phyloP scores from a whole-genome alignment of 2,113 vertebrate species.

The Falcunculus frontatus region DNA sequence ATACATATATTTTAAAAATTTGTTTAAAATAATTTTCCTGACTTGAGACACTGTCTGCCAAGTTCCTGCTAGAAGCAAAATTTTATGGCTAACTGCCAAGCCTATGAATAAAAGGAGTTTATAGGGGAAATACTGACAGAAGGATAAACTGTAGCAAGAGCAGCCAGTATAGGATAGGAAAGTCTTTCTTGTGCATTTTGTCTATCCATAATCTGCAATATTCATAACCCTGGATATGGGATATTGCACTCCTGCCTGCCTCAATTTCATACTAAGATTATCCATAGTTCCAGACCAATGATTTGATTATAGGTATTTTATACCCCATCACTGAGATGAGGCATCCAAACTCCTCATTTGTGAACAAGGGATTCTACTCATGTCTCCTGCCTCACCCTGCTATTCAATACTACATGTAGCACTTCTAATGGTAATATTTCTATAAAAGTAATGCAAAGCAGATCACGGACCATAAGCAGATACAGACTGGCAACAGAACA shows the following conservation, averaged over 20 bases:
- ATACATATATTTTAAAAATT: neutral
- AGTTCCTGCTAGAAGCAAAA: constrained; percentile 31
- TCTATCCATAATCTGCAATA: neutral
- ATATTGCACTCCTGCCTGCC: neutral
- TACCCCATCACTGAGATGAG: neutral
- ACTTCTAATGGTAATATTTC: constrained; percentile 42
- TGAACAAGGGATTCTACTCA: neutral
- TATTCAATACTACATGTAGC: constrained; percentile 36
- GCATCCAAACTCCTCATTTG: neutral
- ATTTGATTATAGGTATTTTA: constrained; percentile 3
- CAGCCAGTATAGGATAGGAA: neutral
- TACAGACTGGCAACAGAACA: constrained; percentile 60
- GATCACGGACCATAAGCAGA: constrained; percentile 59
- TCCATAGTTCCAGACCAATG: neutral
- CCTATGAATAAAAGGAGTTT: constrained; percentile 4
- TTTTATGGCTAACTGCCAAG: constrained; percentile 13
- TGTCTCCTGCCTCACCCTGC: constrained; percentile 27
- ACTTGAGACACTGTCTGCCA: constrained; percentile 35
- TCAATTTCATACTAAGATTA: neutral
- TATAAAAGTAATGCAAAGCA: constrained; percentile 53
- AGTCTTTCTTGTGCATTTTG: constrained; percentile 20
- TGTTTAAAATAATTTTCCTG: constrained; percentile 61
- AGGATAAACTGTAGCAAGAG: constrained; percentile 21
- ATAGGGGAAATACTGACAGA: constrained; percentile 38
- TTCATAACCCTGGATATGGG: neutral